Evolutionary conservation across 2,888 invertebrate species (phyloP).

Genomic region (Leucophenga maculata): DNA sequence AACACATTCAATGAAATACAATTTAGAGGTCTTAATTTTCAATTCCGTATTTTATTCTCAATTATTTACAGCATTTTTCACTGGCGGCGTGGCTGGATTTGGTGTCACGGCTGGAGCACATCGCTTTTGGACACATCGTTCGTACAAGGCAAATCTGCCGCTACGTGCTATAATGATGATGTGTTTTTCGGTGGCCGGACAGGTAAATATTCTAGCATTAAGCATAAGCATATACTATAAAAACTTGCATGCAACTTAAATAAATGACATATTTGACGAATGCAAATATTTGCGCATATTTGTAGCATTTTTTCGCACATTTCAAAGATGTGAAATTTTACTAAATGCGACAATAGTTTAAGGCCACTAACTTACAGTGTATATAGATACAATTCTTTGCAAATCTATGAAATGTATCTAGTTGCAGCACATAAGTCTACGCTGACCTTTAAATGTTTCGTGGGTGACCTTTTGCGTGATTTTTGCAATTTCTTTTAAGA

Average conservation of each 20-base stretch:
- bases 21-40: constrained; percentile 12
- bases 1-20: neutral
- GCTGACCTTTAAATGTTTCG: constrained; percentile 29
- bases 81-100: constrained; percentile 77
- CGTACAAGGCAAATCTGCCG: constrained; percentile 79
- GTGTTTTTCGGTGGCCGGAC: constrained; percentile 78
- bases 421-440: constrained; percentile 12
- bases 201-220: constrained; percentile 73
- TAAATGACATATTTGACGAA: too few relatives aligned
- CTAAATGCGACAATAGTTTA: too few relatives aligned
- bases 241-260: too few relatives aligned
- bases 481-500: constrained; percentile 11
- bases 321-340: too few relatives aligned
- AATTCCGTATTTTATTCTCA: constrained; percentile 1
- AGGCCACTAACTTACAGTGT: too few relatives aligned
- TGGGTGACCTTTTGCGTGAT: neutral
- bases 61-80: constrained; percentile 73
- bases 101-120: constrained; percentile 82
- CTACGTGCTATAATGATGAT: constrained; percentile 76
- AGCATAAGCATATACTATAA: too few relatives aligned
- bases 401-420: too few relatives aligned
- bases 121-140: constrained; percentile 79
- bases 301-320: too few relatives aligned
- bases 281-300: too few relatives aligned
- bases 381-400: neutral